Conservation (phyloP, 2,888 invertebrate species). For the Drosophila rellima region DNA sequence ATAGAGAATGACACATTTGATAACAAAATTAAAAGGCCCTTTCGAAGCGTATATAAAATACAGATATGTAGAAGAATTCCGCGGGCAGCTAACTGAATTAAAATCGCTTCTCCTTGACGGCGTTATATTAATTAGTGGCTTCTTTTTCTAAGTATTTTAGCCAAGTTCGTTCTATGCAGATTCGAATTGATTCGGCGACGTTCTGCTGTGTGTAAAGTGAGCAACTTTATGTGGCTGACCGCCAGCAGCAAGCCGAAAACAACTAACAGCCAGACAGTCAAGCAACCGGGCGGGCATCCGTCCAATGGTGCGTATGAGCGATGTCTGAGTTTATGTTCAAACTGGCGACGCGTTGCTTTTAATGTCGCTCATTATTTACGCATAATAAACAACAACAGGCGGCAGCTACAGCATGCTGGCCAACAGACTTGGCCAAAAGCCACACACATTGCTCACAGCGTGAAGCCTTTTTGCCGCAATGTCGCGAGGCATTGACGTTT, state of each 20-base stretch:
- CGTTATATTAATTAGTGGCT: conserved; percentile 62
- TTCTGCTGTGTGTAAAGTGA: conserved; percentile 40
- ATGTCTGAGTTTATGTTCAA: conserved; percentile 39
- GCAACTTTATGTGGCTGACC: conserved; percentile 57
- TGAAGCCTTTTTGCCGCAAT: conserved; percentile 44
- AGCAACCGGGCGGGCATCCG: conserved; percentile 11
- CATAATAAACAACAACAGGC: conserved; percentile 57
- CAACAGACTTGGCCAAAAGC: conserved; percentile 39
- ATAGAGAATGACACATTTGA: background rate
- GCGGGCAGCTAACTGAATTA: conserved; percentile 19
- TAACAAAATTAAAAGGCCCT: background rate
- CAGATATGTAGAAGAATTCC: conserved; percentile 15
- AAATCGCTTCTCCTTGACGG: conserved; percentile 55
- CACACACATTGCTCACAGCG: conserved; percentile 55
- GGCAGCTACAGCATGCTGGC: conserved; percentile 27
- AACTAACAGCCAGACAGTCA: background rate
- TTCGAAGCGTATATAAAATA: background rate
- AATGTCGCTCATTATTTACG: conserved; percentile 71
- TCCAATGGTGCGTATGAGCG: conserved; percentile 61
- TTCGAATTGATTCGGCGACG: conserved; percentile 9
- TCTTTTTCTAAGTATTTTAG: conserved; percentile 24
- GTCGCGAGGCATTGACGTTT: conserved; percentile 41
- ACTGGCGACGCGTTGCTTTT: conserved; percentile 53
- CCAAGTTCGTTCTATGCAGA: conserved; percentile 35
- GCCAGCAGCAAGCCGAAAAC: conserved; percentile 18